Evolutionary conservation across 2,113 vertebrate genomes (phyloP).

Genomic region (Nibea albiflora): DNA sequence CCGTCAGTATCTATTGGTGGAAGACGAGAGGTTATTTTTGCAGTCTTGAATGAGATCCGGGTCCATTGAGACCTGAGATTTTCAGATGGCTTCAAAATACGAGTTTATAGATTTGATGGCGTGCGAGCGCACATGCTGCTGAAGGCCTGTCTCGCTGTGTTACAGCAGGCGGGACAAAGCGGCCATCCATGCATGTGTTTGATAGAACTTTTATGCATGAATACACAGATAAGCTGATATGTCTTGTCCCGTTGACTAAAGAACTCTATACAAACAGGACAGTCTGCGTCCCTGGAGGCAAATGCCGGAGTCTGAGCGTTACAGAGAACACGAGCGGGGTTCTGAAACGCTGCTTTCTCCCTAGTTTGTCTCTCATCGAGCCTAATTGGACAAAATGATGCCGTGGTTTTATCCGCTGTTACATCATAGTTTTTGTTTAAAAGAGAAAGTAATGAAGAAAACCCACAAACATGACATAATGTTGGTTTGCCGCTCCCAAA

Average conservation of each 20-base stretch:
- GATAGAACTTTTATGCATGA: conserved; percentile 36
- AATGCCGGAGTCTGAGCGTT: neutral
- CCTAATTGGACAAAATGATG: neutral
- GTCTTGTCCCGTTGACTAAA: conserved; percentile 19
- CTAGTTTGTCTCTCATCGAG: neutral
- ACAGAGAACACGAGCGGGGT: neutral
- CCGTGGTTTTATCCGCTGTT: neutral
- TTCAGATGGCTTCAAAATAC: neutral
- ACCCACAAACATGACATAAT: neutral
- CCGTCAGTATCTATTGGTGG: neutral
- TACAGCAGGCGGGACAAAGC: conserved; percentile 18
- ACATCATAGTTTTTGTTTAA: neutral
- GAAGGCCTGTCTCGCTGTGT: neutral
- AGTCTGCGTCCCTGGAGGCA: neutral
- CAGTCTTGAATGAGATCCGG: neutral
- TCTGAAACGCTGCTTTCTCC: neutral
- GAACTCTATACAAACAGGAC: neutral
- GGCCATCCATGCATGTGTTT: conserved; percentile 34
- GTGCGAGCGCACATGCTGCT: neutral
- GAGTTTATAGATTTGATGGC: neutral
- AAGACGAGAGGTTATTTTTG: neutral
- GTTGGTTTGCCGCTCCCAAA: neutral
- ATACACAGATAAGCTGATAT: conserved; percentile 39
- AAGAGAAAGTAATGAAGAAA: neutral
- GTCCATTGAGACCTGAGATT: neutral